Evolutionary conservation across 2,797 vertebrate species (phyloP), one percentile per base, ranked within the genome.

Genomic region (Tachyglossus aculeatus): DNA sequence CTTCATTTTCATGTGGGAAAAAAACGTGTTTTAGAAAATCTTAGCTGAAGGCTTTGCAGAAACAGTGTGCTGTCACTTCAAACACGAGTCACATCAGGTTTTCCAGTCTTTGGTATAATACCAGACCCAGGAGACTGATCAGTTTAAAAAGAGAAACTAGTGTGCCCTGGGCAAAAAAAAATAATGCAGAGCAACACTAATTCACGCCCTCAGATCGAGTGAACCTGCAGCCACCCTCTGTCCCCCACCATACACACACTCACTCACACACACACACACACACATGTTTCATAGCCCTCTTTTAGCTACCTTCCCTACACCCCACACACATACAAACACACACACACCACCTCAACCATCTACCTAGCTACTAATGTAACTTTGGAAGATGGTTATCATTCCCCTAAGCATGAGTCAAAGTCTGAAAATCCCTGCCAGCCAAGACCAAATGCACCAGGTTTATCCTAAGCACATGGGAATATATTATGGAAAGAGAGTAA

Each of bases 91-190:
- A 80, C 18, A 75, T 59, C 60, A 81, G 47, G 54, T 80, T 61
- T 68, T 63, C 36, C 64, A 24, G 38, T 73, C 74, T 71, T 62
- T 18, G 6, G 53, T 57, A 69, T 76, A 83, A 73, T 70, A 82
- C 1, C 7, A 84, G 57, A 61, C 55, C 34, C 52, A 76, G 47
- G 58, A 54, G 63, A 85, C 40, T 50, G 74, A 77, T 72, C 78
- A 61, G 61, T 70, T 87, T 85, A 69, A 68, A 88, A 89, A 77
- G 50, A 74, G 33, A 88, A 85, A 82, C 61, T 39, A 67, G 36
- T 53, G 44, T 65, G 37, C 71, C 57, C 4, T 34, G 62, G 71
- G 77, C 52, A 71, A 79, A 81, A 80, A 48, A 69, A 48, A 69
- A 39, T 36, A 81, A 76, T 69, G 67, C 77, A 71, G 54, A 80